Percentiles rank a stretch among this genome's conserved stretches.
These are phyloP conservation scores for Echinops telfairi DNA, from an alignment of 2,113 vertebrate genomes.

Conservation along the genomic window DNA sequence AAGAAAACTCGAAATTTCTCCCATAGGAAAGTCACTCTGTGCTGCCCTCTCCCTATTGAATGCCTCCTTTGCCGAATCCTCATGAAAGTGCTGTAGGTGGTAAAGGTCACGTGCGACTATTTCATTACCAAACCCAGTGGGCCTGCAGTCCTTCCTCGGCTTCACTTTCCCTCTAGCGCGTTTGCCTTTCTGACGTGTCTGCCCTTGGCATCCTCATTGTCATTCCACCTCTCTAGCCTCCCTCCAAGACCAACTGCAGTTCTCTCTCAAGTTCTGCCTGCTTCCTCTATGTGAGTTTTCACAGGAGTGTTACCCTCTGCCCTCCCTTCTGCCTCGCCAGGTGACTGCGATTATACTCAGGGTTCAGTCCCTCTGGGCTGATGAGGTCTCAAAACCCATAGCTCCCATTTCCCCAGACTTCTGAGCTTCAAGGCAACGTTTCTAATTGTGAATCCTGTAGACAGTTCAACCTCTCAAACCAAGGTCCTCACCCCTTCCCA, in stretches of 20 bases:
- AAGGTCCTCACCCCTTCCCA: not conserved
- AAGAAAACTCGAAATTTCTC: not conserved
- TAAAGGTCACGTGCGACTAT: not conserved
- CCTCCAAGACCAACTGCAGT: not conserved
- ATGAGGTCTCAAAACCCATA: not conserved
- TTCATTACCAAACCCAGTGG: not conserved
- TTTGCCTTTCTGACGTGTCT: not conserved
- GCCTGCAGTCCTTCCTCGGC: not conserved
- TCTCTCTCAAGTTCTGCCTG: not conserved
- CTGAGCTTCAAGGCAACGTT: not conserved
- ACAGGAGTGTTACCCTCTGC: not conserved
- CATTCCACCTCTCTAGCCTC: not conserved
- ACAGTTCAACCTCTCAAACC: not conserved
- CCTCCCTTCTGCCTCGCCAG: not conserved
- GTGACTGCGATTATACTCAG: not conserved
- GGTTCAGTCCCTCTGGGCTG: not conserved
- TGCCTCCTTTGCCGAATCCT: not conserved
- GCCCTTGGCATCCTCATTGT: constrained; percentile 14
- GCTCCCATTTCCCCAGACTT: not conserved
- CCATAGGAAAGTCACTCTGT: not conserved
- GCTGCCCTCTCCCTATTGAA: not conserved
- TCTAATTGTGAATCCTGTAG: not conserved
- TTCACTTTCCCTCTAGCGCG: not conserved
- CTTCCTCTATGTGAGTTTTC: not conserved
- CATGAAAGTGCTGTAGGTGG: not conserved